Evolutionary conservation across 2,888 invertebrate genomes (phyloP), one percentile per base, ranked within the genome.

Genomic region (Apamea crenata): DNA sequence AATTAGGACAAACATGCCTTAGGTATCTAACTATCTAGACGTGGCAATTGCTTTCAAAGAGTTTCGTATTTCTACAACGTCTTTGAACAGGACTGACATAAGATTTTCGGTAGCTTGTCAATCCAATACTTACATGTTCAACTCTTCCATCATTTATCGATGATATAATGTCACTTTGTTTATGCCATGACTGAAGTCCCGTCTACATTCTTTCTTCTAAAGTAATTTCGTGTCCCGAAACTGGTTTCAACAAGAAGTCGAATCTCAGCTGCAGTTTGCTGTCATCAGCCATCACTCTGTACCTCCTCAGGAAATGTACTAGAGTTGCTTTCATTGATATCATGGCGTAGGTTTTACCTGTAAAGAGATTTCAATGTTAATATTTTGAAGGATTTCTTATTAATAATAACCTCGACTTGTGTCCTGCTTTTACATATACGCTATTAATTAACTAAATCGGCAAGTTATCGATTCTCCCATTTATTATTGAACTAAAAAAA

Each of bases 331-430:
- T 94, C 90, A 93, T 90, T 0, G 90, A 89, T 88, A 92, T 91
- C 85, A 93, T 84, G 1, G 94, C 93, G 82, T 91, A 93, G 1
- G 84, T 83, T 86, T 90, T 92, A 70, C 94, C 94, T 94, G 89
- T 1, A 87, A 90, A 65, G n/a, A 69, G 16, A 78, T 0, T 44
- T 50, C 2, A 6, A 29, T 47, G 36, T 63, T n/a, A 75, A 14
- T 25, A 40, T 50, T 59, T 61, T 65, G 6, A 44, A 40, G 8
- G 18, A 12, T 69, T 7, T 50, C 4, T 40, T 40, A 36, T 36
- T 36, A 32, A 12, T 36, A 65, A 14, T 36, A 14, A 36, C 14
- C 12, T 36, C 2, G 32, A 36, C 63, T 36, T 25, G 36, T 36
- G 32, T 21, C 32, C 12, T 40, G 40, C 8, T 40, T 4, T 36